Conservation (phyloP, 2,797 vertebrate genomes). For the Ambastaia sidthimunki region DNA sequence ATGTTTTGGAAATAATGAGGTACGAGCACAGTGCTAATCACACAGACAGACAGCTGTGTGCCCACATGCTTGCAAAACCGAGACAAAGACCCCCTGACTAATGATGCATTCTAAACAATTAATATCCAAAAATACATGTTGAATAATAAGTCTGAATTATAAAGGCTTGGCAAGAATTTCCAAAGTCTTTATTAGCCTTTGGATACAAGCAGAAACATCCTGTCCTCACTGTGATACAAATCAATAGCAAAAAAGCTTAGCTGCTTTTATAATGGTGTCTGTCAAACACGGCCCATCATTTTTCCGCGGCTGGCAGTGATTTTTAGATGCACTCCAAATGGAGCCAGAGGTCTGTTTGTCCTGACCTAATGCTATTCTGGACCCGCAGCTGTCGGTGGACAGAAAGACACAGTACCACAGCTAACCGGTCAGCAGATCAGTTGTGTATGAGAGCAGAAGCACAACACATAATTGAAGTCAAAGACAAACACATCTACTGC, state of each 20-base stretch:
- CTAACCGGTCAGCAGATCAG: neutral
- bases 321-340: conserved; percentile 34
- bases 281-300: conserved; percentile 32
- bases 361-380: conserved; percentile 52
- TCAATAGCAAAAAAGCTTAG: conserved; percentile 35
- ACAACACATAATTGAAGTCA: conserved; percentile 46
- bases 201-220: conserved; percentile 16
- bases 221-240: conserved; percentile 34
- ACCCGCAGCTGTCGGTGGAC: conserved; percentile 56
- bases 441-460: neutral
- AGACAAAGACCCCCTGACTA: neutral
- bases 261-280: conserved; percentile 30
- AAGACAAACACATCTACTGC: conserved; percentile 14
- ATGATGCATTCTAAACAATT: conserved; percentile 28
- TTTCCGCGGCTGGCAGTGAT: conserved; percentile 10
- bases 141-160: conserved; percentile 49
- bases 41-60: conserved; percentile 35
- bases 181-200: conserved; percentile 5
- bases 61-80: conserved; percentile 24
- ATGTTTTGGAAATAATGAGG: conserved; percentile 47
- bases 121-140: conserved; percentile 43
- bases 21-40: conserved; percentile 14
- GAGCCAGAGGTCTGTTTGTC: conserved; percentile 31
- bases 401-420: conserved; percentile 47
- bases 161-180: conserved; percentile 3